Evolutionary conservation across 2,888 invertebrate genomes (phyloP).

Genomic region (Nectonema munidae): DNA sequence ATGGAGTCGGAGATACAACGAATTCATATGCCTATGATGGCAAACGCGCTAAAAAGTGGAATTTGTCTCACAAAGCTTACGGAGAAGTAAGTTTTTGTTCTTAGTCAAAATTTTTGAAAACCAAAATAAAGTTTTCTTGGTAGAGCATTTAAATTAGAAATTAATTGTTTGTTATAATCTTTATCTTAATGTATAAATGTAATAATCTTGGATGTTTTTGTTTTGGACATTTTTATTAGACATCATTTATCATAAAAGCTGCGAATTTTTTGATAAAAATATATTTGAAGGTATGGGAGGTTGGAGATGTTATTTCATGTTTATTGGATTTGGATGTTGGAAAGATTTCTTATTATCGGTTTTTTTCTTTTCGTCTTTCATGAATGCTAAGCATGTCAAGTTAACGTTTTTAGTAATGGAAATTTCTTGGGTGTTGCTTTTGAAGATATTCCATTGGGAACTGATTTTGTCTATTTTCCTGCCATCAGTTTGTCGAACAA

Average conservation of each 20-base stretch:
- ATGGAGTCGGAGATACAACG: constrained; percentile 34
- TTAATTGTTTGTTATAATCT: constrained; percentile 14
- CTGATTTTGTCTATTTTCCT: constrained; percentile 43
- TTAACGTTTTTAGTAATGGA: constrained; percentile 33
- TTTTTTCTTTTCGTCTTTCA: constrained; percentile 8
- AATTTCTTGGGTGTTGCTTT: constrained; percentile 40
- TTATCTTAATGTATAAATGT: neutral
- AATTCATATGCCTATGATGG: constrained; percentile 46
- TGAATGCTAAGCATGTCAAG: neutral
- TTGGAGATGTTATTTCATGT: constrained; percentile 46
- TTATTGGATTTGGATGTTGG: constrained; percentile 40
- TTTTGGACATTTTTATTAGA: neutral
- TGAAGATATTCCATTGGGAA: constrained; percentile 34
- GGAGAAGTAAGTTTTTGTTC: constrained; percentile 28
- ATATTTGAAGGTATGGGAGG: constrained; percentile 32
- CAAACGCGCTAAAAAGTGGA: constrained; percentile 37
- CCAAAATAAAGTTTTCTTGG: neutral
- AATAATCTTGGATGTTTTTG: neutral
- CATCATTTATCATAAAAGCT: neutral
- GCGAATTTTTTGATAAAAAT: neutral
- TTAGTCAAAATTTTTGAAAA: neutral
- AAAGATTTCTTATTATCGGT: constrained; percentile 34
- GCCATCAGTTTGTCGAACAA: constrained; percentile 42
- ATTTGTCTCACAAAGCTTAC: constrained; percentile 36
- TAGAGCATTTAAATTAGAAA: constrained; percentile 2